phyloP scores from a whole-genome alignment of 2,797 vertebrate genomes.

The Neopelma chrysocephalum region DNA sequence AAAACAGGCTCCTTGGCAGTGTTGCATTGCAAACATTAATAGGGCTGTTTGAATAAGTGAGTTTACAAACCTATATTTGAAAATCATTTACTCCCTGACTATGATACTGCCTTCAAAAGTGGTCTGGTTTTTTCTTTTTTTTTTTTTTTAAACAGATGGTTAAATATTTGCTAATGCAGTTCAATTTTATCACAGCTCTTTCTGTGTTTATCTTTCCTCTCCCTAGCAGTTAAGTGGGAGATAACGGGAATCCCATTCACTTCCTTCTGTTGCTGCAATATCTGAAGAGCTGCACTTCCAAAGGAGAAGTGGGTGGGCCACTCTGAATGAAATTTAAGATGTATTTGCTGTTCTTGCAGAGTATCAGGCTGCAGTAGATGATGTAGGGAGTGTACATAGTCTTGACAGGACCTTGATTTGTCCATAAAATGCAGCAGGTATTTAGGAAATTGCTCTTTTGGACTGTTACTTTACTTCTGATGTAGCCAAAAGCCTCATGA shows the following conservation, averaged over 20 bases:
- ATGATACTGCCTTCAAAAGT: conserved; percentile 67
- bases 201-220: conserved; percentile 76
- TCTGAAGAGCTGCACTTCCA: conserved; percentile 64
- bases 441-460: neutral
- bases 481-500: neutral
- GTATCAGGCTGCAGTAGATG: neutral
- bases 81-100: conserved; percentile 66
- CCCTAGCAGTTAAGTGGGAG: conserved; percentile 69
- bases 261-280: conserved; percentile 54
- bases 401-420: neutral
- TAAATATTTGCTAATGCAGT: conserved; percentile 79
- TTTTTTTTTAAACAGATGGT: conserved; percentile 60
- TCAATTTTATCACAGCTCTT: conserved; percentile 72
- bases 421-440: neutral
- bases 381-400: neutral
- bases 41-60: conserved; percentile 66
- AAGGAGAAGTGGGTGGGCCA: conserved; percentile 11
- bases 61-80: conserved; percentile 37
- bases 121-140: neutral
- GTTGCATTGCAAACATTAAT: conserved; percentile 36
- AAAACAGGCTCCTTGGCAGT: conserved; percentile 62
- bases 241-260: conserved; percentile 69
- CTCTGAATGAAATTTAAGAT: neutral
- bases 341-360: neutral
- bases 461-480: neutral